Base-by-base conservation (phyloP, 2,797 vertebrate genomes). In the Anguilla pacifica region DNA sequence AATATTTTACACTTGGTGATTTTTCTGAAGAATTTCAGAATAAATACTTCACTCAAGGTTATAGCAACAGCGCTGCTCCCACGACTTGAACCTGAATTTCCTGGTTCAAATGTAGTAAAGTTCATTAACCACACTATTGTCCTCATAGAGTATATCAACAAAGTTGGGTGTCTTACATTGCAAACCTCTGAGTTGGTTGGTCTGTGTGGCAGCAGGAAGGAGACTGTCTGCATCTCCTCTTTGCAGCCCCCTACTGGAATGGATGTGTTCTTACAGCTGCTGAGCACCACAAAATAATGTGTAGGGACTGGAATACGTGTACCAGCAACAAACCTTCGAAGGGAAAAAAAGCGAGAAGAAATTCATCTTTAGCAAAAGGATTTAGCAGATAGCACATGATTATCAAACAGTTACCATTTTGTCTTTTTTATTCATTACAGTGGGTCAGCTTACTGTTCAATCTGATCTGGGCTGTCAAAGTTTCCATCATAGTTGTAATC, bases 181-280 rank as follows among this genome's bases (percentile, higher is more conserved):
- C 98, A 99, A 90, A 95, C 98, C 92, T 99, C 98, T 0, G 89
- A 95, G 91, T 97, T 97, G 87, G 97, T 93, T 1, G 91, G 87
- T 90, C 94, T 94, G 91, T 99, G 98, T 59, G 98, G 98, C 70
- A 99, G 57, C 86, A 99, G 70, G 89, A 98, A 99, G 86, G 97
- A 95, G 2, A 95, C 90, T 0, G 95, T 93, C 89, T 97, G 96
- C 43, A 99, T 92, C 86, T 95, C 91, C 0, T 88, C 92, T 2
- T 15, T 57, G 85, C 98, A 99, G 15, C 92, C 51, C 0, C 51
- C 82, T 13, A 96, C 95, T 0, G 90, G 86, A 83, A 94, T 89
- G 0, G 92, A 91, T 0, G 87, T 79, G 59, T 97, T 90, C 84
- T 92, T 93, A 88, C 98, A 99, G 91, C 96, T 98, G 70, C 96